A percentile compares a stretch with the other conserved stretches of the same genome.
Evolutionary conservation across 2,113 vertebrate species (phyloP).

Genomic region (Mola mola): DNA sequence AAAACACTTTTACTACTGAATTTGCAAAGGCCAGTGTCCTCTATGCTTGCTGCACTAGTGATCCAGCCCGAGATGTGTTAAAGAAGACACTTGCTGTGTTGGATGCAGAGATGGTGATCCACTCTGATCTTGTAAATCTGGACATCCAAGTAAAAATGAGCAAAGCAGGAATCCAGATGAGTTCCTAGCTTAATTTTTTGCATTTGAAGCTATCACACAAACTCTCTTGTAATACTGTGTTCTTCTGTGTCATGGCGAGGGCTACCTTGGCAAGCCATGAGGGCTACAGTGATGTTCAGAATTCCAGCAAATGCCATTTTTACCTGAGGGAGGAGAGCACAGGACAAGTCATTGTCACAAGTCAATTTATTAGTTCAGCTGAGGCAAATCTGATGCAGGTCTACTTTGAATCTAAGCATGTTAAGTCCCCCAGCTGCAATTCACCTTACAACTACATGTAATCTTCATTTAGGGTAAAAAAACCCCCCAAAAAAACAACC

Average conservation of each 20-base stretch:
- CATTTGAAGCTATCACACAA: background rate
- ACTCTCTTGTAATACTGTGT: background rate
- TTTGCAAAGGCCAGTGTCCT: background rate
- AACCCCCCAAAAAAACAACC: constrained; percentile 50
- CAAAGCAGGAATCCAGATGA: too few species aligned
- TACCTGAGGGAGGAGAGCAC: constrained; percentile 63
- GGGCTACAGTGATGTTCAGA: constrained; percentile 85
- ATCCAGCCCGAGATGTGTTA: background rate
- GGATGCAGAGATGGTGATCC: background rate
- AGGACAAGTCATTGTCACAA: constrained; percentile 35
- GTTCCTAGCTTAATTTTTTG: background rate
- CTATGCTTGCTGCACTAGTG: background rate
- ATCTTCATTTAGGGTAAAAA: constrained; percentile 11
- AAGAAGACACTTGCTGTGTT: background rate
- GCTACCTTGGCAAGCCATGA: constrained; percentile 83
- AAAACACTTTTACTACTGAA: too few species aligned
- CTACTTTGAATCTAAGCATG: constrained; percentile 19
- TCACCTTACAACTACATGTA: constrained; percentile 13
- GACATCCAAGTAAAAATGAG: background rate
- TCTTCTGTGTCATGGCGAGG: background rate
- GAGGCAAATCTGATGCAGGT: constrained; percentile 6
- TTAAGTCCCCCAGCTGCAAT: constrained; percentile 16
- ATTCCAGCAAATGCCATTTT: constrained; percentile 81
- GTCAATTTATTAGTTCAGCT: constrained; percentile 42
- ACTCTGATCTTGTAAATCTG: background rate